phyloP scores from a whole-genome alignment of 2,113 vertebrate genomes.

The Ia io region DNA sequence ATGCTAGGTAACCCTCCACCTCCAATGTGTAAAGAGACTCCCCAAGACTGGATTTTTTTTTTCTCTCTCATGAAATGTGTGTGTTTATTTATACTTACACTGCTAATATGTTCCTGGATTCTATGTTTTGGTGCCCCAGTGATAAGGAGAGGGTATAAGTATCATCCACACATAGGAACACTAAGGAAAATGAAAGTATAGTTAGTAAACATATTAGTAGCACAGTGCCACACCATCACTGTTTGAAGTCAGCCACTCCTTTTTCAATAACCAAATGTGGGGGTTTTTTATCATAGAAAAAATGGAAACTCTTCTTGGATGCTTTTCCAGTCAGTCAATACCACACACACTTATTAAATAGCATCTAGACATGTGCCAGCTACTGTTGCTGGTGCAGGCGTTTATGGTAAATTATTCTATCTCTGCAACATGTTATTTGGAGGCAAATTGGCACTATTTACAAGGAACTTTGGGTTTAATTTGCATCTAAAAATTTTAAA shows the following conservation, averaged over 20 bases:
- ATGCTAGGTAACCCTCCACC: not conserved
- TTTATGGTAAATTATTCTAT: slow-evolving; percentile 58
- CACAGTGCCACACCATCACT: not conserved
- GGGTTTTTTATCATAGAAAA: not conserved
- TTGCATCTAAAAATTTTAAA: slow-evolving; percentile 64
- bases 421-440: slow-evolving; percentile 61
- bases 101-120: not conserved
- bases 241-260: not conserved
- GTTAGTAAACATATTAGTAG: not conserved
- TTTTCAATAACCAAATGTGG: not conserved
- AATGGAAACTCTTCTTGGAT: not conserved
- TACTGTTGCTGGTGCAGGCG: slow-evolving; percentile 31
- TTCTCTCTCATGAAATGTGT: not conserved
- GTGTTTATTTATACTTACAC: not conserved
- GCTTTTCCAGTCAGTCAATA: not conserved
- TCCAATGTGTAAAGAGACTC: not conserved
- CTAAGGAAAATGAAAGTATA: not conserved
- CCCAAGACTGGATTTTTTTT: not conserved
- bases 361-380: slow-evolving; percentile 9
- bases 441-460: slow-evolving; percentile 54
- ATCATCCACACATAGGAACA: not conserved
- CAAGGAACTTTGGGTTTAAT: slow-evolving; percentile 61
- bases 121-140: not conserved
- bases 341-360: not conserved
- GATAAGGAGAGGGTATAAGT: not conserved